Evolutionary conservation across 2,113 vertebrate genomes (phyloP).

Genomic region (Sinocyclocheilus grahami): DNA sequence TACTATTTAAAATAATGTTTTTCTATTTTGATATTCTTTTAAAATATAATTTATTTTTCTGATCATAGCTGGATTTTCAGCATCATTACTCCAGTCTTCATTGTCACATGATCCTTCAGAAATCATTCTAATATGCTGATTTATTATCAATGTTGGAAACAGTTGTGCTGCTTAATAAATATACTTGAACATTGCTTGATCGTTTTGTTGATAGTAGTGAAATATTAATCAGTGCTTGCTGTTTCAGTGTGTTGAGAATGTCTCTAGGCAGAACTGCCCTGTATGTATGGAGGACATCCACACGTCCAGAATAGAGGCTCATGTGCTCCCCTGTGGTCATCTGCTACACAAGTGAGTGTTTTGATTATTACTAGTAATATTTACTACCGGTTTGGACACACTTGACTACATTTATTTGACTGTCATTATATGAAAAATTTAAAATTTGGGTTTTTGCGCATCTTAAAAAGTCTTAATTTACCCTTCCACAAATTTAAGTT

Average conservation of each 20-base stretch:
- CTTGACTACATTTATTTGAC: background rate
- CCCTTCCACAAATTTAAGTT: too few relatives aligned
- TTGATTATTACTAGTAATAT: background rate
- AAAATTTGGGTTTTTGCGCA: too few relatives aligned
- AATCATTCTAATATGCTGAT: too few relatives aligned
- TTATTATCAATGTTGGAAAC: too few relatives aligned
- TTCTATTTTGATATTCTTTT: too few relatives aligned
- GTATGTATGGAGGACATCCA: conserved; percentile 99
- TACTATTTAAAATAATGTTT: too few relatives aligned
- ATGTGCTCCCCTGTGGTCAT: conserved; percentile 90
- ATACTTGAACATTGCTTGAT: background rate
- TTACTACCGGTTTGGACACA: background rate
- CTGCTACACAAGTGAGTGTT: conserved; percentile 88
- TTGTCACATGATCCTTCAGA: too few relatives aligned
- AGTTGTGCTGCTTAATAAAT: too few relatives aligned
- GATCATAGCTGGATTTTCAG: too few relatives aligned
- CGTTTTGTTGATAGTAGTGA: background rate
- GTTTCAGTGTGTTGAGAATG: conserved; percentile 93
- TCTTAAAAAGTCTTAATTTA: too few relatives aligned
- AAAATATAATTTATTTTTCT: too few relatives aligned
- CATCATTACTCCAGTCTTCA: too few relatives aligned
- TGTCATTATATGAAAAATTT: background rate
- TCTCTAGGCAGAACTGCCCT: conserved; percentile 93
- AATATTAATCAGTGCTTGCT: conserved; percentile 31
- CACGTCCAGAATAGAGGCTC: conserved; percentile 88